Evolutionary conservation across 92 coral and sea anemone species (phyloP).

Genomic region (Pocillopora grandis): DNA sequence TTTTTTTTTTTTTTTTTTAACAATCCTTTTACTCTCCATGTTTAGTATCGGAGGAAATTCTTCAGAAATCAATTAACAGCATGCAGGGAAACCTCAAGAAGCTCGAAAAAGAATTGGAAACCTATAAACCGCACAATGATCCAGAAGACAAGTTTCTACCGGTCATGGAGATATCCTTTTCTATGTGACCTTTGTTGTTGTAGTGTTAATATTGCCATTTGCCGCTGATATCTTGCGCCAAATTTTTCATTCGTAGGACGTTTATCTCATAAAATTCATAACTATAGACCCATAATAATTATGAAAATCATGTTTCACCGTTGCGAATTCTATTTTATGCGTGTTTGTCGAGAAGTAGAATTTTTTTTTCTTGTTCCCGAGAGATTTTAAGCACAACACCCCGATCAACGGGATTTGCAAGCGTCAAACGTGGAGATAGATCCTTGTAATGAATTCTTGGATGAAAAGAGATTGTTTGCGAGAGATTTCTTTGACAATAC

Average conservation of each 20-base stretch:
- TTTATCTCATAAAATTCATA: no score
- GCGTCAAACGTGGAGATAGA: not conserved
- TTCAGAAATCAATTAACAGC: conserved; percentile 78
- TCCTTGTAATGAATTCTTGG: not conserved
- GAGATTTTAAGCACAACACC: no score
- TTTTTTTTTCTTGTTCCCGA: no score
- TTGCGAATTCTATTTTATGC: no score
- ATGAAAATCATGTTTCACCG: no score
- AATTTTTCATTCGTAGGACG: no score
- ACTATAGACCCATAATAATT: no score
- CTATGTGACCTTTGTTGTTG: not conserved
- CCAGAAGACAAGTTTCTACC: conserved; percentile 87
- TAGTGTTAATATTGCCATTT: not conserved
- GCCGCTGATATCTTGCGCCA: no score
- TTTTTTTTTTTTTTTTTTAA: not conserved
- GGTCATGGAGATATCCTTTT: conserved; percentile 87
- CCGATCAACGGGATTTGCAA: no score
- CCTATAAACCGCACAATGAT: conserved; percentile 52
- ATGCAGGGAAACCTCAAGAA: conserved; percentile 86
- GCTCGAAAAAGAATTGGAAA: conserved; percentile 82
- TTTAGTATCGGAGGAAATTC: conserved; percentile 90
- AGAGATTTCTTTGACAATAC: conserved; percentile 52
- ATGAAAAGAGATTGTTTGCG: not conserved
- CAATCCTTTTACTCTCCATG: not conserved
- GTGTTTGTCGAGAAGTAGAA: no score